Evolutionary conservation across 2,888 invertebrate genomes (phyloP), one percentile per base, ranked within the genome.

Genomic region (Pteria penguin): DNA sequence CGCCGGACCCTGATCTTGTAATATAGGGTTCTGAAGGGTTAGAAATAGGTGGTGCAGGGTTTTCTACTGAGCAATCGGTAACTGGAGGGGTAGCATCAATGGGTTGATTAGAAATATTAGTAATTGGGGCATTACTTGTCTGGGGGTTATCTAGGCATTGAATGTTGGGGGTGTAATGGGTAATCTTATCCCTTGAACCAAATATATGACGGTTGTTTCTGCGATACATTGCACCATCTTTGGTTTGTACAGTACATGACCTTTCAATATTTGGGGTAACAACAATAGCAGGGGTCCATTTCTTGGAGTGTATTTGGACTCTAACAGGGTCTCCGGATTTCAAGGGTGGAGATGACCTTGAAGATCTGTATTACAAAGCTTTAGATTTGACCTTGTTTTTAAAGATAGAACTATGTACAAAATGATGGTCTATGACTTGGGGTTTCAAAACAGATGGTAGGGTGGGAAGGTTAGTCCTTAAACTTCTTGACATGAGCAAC

Each of bases 281-380:
- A n/a, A 69, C 58, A n/a, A 63, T 26, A 22, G 72, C 75, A 14
- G 72, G 74, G 62, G 52, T n/a, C 79, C 76, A 79, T 5, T 27
- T 69, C 54, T 36, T 71, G 18, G 33, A n/a, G 14, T 63, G 58
- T 11, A 22, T 33, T 31, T 61, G 68, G 18, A 73, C 26, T 22
- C 74, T 22, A 11, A 76, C 74, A 32, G 52, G 5, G 5, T 78
- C 75, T 31, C 72, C 74, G n/a, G 52, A 18, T 2, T 73, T 24
- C 8, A 79, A 32, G 2, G 68, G 62, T 32, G 31, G 54, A 2
- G 76, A 33, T 14, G 58, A 32, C 27, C 73, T 65, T 31, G 78
- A 24, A 24, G 11, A 1, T 29, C 22, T 67, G 31, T 79, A 70
- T 65, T 63, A 70, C 27, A 72, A 36, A 4, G n/a, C 33, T 36